These are phyloP conservation scores for Agrochola circellaris DNA, from an alignment of 2,888 invertebrate species.

Conservation along the genomic window DNA sequence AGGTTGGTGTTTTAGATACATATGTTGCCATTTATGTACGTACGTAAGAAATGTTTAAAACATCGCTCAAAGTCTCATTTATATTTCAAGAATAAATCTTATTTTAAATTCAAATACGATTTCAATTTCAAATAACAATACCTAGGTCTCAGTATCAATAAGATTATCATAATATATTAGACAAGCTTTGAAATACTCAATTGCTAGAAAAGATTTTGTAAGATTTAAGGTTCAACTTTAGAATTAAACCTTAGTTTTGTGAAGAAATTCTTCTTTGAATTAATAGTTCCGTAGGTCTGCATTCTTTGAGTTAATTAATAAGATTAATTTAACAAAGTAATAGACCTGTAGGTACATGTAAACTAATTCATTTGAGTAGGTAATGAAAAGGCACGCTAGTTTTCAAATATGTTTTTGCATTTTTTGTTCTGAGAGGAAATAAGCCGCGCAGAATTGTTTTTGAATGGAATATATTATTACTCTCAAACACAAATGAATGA, in stretches of 20 bases:
- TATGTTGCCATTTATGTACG: too few relatives aligned
- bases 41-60: neutral
- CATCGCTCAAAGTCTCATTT: neutral
- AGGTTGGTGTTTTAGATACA: neutral
- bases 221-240: neutral
- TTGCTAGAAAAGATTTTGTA: neutral
- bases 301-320: neutral
- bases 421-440: neutral
- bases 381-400: too few relatives aligned
- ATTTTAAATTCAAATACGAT: neutral
- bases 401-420: too few relatives aligned
- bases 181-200: neutral
- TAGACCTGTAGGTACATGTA: neutral
- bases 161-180: neutral
- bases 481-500: too few relatives aligned
- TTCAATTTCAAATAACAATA: neutral
- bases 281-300: neutral
- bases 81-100: neutral
- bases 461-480: too few relatives aligned
- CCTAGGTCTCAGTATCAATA: neutral
- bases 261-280: neutral
- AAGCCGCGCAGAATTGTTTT: neutral
- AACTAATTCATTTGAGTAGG: neutral
- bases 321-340: neutral
- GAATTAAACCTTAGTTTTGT: neutral